Conservation (phyloP, 2,888 invertebrate genomes). For the Brachypalpus laphriformis region DNA sequence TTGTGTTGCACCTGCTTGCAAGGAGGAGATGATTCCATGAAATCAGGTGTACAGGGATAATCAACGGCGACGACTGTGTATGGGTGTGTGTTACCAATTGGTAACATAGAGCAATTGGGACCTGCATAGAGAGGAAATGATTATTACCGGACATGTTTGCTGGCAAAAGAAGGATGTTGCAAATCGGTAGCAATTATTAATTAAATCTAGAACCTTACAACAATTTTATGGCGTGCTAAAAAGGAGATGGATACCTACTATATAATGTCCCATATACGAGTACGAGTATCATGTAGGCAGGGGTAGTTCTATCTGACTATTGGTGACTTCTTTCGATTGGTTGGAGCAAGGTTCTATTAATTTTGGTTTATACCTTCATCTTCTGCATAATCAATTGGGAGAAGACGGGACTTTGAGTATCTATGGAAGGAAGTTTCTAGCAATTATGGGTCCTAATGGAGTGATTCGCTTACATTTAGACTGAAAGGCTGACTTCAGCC, state of each 20-base stretch:
- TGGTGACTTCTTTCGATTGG: too few relatives aligned
- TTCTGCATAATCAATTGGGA: too few relatives aligned
- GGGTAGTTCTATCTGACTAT: too few relatives aligned
- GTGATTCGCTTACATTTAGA: too few relatives aligned
- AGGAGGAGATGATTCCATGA: constrained; percentile 47
- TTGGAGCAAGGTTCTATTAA: too few relatives aligned
- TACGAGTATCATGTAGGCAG: too few relatives aligned
- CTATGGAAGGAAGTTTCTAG: too few relatives aligned
- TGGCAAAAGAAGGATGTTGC: constrained; percentile 50
- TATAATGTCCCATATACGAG: neutral
- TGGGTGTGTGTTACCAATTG: constrained; percentile 9
- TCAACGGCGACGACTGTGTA: constrained; percentile 20
- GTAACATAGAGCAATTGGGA: constrained; percentile 20
- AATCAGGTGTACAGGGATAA: constrained; percentile 59
- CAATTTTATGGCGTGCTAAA: constrained; percentile 1
- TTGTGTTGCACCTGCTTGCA: constrained; percentile 57
- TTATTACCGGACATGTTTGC: constrained; percentile 60
- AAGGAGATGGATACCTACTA: neutral
- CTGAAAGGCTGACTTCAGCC: too few relatives aligned
- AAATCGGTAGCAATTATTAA: constrained; percentile 54
- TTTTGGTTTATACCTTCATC: too few relatives aligned
- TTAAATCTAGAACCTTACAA: constrained; percentile 18
- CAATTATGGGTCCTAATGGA: too few relatives aligned
- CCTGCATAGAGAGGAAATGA: constrained; percentile 55
- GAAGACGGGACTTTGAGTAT: too few relatives aligned